Evolutionary conservation across 1,140 invertebrate genomes (phyloP), one percentile per base, ranked within the genome.

Genomic region (Mamestra configurata): DNA sequence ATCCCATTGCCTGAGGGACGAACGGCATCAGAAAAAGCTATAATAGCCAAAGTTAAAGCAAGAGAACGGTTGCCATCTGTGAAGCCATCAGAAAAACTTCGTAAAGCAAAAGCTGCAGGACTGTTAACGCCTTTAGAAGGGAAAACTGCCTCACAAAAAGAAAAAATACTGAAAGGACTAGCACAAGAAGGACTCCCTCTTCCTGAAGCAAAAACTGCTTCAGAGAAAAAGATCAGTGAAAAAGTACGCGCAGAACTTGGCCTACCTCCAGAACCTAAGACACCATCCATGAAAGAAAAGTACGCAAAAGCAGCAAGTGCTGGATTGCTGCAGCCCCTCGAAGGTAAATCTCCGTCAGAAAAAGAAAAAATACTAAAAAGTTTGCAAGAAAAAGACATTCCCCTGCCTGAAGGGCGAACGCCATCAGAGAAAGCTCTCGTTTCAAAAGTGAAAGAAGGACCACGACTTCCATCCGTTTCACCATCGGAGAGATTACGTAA

Each of bases 211-310:
- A 86, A 85, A 82, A 84, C 86, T 18, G 37, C 80, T 7, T 89
- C 86, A n/a, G 88, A 89, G 81, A 85, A 86, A 66, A 86, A 85
- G 55, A 8, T 90, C 8, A 77, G 86, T n/a, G 51, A 84, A 64
- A 86, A 86, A 59, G 79, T 84, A 18, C 53, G 82, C 40, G 51
- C 40, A 8, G 59, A 77, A 35, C 8, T 81, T 11, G 81, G 83
- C n/a, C 27, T 84, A 18, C 80, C 79, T 43, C 76, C 76, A n/a
- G 81, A 78, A 77, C 81, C 84, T 1, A 71, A 72, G 64, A 77
- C 71, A 13, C 8, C 55, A 27, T 49, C 49, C 22, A 46, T 79
- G 80, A 82, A 82, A 83, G 71, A 84, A 79, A 83, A 83, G 81
- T 79, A 71, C 31, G 37, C 78, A 70, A 83, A 79, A 79, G 82